Evolutionary conservation across 2,113 vertebrate species (phyloP).

Genomic region (Petrocephalus microphthalmus): DNA sequence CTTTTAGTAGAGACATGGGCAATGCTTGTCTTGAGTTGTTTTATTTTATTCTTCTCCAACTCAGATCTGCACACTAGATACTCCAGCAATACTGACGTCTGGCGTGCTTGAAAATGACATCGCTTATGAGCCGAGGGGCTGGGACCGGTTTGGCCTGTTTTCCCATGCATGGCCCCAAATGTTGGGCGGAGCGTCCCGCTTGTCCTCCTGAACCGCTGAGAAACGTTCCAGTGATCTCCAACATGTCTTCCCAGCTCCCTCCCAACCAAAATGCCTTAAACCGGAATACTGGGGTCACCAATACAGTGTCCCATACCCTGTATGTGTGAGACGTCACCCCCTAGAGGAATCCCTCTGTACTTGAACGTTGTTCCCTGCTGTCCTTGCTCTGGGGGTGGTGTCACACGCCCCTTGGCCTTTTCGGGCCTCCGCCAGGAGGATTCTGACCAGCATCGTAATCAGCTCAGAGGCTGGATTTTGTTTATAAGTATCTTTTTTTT

Average conservation of each 20-base stretch:
- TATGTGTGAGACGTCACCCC: slow-evolving; percentile 42
- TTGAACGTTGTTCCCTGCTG: slow-evolving; percentile 43
- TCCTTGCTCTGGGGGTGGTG: background rate
- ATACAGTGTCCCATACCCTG: background rate
- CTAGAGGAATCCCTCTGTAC: slow-evolving; percentile 50
- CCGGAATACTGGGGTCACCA: background rate
- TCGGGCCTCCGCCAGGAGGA: slow-evolving; percentile 11
- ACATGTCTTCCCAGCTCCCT: background rate
- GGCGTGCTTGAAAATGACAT: background rate
- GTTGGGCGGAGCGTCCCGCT: background rate
- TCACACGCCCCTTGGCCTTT: slow-evolving; percentile 3
- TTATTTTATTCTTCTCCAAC: background rate
- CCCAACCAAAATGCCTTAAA: background rate
- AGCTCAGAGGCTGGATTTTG: background rate
- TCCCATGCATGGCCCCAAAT: background rate
- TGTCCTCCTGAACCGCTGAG: background rate
- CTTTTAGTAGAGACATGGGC: background rate
- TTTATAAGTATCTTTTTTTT: slow-evolving; percentile 12
- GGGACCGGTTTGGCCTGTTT: background rate
- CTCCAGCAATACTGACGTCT: background rate
- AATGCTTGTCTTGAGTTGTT: background rate
- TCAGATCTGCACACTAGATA: background rate
- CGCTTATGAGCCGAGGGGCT: background rate
- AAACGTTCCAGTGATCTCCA: background rate
- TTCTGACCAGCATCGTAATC: slow-evolving; percentile 3